A percentile compares a stretch with the other conserved stretches of the same genome.
These are phyloP conservation scores for Enteromius thamalakanensis DNA, from an alignment of 2,797 vertebrate species.

Conservation along the genomic window DNA sequence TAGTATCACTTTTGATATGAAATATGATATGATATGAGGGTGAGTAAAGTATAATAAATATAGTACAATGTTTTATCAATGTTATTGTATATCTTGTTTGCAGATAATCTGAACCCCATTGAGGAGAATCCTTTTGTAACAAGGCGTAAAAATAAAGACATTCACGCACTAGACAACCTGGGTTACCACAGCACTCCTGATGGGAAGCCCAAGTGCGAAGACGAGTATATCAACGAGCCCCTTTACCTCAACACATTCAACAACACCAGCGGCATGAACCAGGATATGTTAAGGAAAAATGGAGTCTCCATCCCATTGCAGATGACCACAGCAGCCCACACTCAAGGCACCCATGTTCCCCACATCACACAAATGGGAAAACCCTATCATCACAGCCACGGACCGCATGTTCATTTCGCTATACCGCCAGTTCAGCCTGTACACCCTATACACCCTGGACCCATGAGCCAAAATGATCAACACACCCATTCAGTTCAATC, in stretches of 20 bases:
- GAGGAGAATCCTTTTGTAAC: constrained; percentile 97
- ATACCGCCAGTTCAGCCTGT: constrained; percentile 68
- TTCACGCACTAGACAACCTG: constrained; percentile 92
- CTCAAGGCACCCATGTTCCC: constrained; percentile 62
- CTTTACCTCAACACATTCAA: constrained; percentile 94
- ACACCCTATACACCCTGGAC: constrained; percentile 72
- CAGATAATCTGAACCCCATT: constrained; percentile 92
- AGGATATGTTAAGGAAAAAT: constrained; percentile 87
- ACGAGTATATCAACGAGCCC: constrained; percentile 92
- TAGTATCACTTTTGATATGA: too few relatives aligned
- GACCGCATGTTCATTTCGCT: constrained; percentile 71
- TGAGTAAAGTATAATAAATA: background rate
- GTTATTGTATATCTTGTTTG: constrained; percentile 31
- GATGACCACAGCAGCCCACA: constrained; percentile 63
- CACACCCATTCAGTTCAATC: constrained; percentile 67
- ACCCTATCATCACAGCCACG: constrained; percentile 63
- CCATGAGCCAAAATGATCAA: constrained; percentile 63
- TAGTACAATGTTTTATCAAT: background rate
- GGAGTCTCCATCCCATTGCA: constrained; percentile 78
- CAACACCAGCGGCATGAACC: constrained; percentile 76
- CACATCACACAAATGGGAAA: constrained; percentile 72
- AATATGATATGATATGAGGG: background rate
- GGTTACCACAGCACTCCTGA: constrained; percentile 89
- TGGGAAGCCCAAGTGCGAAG: constrained; percentile 86
- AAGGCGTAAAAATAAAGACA: constrained; percentile 89